phyloP scores from a whole-genome alignment of 1,140 invertebrate species.

The Anoplophora glabripennis region DNA sequence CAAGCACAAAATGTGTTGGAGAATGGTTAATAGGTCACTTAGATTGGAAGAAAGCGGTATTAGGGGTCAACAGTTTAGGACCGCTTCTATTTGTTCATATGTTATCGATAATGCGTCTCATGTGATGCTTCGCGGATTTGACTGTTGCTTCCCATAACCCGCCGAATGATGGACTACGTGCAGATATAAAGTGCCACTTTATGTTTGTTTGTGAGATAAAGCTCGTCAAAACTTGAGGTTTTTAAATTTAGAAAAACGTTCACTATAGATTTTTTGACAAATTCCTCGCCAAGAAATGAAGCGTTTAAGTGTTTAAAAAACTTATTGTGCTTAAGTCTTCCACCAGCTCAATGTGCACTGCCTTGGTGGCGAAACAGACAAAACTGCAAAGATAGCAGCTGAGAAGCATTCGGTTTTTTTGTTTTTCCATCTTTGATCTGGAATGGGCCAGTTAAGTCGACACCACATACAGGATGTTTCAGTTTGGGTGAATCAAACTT shows the following conservation, averaged over 20 bases:
- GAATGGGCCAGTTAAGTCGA: conserved; percentile 29
- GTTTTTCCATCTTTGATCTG: conserved; percentile 13
- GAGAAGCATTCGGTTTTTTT: conserved; percentile 2
- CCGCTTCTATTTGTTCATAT: conserved; percentile 40
- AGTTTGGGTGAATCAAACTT: too few relatives aligned
- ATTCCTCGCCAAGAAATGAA: conserved; percentile 40
- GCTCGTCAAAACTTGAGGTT: conserved; percentile 6
- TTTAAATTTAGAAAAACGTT: conserved; percentile 21
- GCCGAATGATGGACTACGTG: conserved; percentile 39
- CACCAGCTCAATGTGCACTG: conserved; percentile 14
- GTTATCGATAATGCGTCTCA: conserved; percentile 33
- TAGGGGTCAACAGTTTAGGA: conserved; percentile 37
- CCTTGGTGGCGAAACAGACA: conserved; percentile 21
- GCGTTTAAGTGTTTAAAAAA: conserved; percentile 29
- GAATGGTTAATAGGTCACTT: conserved; percentile 27
- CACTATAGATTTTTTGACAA: conserved; percentile 33
- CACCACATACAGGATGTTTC: conserved; percentile 17
- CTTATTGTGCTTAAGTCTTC: conserved; percentile 10
- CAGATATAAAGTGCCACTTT: conserved; percentile 48
- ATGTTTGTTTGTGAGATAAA: conserved; percentile 10
- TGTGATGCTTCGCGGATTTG: conserved; percentile 29
- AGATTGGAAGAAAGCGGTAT: conserved; percentile 29
- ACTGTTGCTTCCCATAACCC: conserved; percentile 46
- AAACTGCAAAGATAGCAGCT: conserved; percentile 19
- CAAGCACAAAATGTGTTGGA: too few relatives aligned